phyloP scores from a whole-genome alignment of 2,888 invertebrate species.

The Parochlus steinenii region DNA sequence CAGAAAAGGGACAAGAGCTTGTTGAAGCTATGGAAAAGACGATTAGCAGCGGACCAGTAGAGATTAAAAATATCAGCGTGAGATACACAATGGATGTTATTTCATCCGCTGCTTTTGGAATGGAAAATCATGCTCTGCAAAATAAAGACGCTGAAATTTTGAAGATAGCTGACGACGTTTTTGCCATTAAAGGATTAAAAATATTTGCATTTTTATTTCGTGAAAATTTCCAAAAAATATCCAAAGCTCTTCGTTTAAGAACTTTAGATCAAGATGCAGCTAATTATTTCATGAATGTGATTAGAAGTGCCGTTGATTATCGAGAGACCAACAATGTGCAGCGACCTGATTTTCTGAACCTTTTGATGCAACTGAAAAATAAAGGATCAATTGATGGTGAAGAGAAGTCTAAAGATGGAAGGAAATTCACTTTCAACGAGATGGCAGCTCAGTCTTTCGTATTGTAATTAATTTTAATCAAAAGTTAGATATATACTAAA shows the following conservation, averaged over 20 bases:
- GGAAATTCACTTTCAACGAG: conserved; percentile 6
- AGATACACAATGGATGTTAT: conserved; percentile 10
- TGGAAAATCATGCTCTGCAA: conserved; percentile 8
- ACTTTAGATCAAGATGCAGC: not conserved
- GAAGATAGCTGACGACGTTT: conserved; percentile 1
- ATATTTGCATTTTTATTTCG: not conserved
- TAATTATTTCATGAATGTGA: conserved; percentile 7
- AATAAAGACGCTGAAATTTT: conserved; percentile 7
- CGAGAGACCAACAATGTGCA: conserved; percentile 10
- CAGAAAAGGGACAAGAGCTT: not conserved
- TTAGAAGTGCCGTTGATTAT: conserved; percentile 2
- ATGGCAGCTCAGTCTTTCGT: conserved; percentile 11
- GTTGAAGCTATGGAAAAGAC: conserved; percentile 4
- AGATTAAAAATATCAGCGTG: conserved; percentile 2
- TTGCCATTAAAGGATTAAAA: not conserved
- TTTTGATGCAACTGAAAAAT: conserved; percentile 11
- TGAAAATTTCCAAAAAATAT: not conserved
- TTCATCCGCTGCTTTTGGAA: conserved; percentile 11
- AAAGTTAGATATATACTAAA: too few species aligned
- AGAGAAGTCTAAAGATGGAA: not conserved
- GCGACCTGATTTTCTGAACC: conserved; percentile 10
- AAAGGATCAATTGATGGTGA: conserved; percentile 10
- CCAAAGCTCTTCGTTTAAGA: not conserved
- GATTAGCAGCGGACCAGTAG: conserved; percentile 1
- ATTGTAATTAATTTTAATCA: too few species aligned